These are phyloP conservation scores for Taphrorychus bicolor DNA, from an alignment of 2,888 invertebrate genomes.

Conservation along the genomic window DNA sequence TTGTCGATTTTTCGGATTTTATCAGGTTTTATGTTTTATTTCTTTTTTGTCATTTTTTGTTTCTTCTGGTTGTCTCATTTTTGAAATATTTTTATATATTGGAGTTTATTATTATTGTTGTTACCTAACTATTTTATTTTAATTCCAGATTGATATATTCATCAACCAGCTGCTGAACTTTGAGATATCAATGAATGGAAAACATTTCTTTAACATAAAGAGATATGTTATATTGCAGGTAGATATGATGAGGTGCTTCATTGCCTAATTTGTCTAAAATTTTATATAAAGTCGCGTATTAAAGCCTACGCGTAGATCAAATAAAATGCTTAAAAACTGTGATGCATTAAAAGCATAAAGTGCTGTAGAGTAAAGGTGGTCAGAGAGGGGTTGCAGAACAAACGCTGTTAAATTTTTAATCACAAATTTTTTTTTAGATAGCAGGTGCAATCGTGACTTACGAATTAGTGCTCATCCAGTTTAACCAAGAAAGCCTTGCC, in stretches of 20 bases:
- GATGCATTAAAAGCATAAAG: too few relatives aligned
- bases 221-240: slow-evolving; percentile 42
- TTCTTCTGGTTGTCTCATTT: too few relatives aligned
- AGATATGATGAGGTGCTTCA: slow-evolving; percentile 8
- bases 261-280: background rate
- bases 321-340: too few relatives aligned
- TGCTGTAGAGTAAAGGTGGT: too few relatives aligned
- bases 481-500: slow-evolving; percentile 43
- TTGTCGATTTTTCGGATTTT: too few relatives aligned
- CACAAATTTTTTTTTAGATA: slow-evolving; percentile 47
- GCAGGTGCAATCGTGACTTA: slow-evolving; percentile 55
- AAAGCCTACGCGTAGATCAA: too few relatives aligned
- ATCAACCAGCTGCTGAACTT: slow-evolving; percentile 36
- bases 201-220: slow-evolving; percentile 42
- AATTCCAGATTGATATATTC: slow-evolving; percentile 40
- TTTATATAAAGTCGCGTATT: too few relatives aligned
- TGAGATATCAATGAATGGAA: slow-evolving; percentile 42
- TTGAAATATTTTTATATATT: too few relatives aligned
- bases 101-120: too few relatives aligned
- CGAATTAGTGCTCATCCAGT: slow-evolving; percentile 54
- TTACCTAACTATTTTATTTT: too few relatives aligned
- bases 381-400: background rate
- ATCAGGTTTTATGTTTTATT: too few relatives aligned
- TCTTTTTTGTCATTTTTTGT: too few relatives aligned
- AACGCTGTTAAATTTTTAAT: background rate